Conservation (phyloP, 2,888 invertebrate species). For the Lithophane semibrunnea region DNA sequence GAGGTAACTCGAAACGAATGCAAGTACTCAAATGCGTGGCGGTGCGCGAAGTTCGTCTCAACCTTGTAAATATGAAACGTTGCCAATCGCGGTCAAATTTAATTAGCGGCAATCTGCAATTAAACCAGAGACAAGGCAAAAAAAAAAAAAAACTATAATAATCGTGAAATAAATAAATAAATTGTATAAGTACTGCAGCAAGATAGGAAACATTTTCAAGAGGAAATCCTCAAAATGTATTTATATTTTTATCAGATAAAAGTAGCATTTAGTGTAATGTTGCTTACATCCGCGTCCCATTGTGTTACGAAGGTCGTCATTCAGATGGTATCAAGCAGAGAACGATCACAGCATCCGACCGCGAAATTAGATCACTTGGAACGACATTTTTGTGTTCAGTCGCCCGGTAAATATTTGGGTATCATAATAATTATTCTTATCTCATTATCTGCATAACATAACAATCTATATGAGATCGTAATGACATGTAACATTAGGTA, state of each 20-base stretch:
- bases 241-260: slow-evolving; percentile 28
- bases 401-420: slow-evolving; percentile 17
- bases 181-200: too few species aligned
- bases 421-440: slow-evolving; percentile 16
- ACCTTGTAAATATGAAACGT: slow-evolving; percentile 50
- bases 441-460: slow-evolving; percentile 4
- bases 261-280: slow-evolving; percentile 45
- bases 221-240: slow-evolving; percentile 29
- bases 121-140: slow-evolving; percentile 2
- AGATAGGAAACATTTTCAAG: not conserved
- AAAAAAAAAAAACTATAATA: not conserved
- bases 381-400: slow-evolving; percentile 28
- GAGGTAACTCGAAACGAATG: not conserved
- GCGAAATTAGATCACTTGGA: slow-evolving; percentile 51
- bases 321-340: slow-evolving; percentile 40
- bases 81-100: slow-evolving; percentile 35
- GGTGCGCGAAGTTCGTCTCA: slow-evolving; percentile 18
- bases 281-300: slow-evolving; percentile 52
- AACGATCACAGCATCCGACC: slow-evolving; percentile 44
- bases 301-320: slow-evolving; percentile 46
- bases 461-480: not conserved
- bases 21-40: slow-evolving; percentile 10
- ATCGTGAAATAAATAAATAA: slow-evolving; percentile 25
- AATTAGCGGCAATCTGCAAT: slow-evolving; percentile 41
- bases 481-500: slow-evolving; percentile 5